phyloP scores from a whole-genome alignment of 2,888 invertebrate genomes.

The Macaria liturata region DNA sequence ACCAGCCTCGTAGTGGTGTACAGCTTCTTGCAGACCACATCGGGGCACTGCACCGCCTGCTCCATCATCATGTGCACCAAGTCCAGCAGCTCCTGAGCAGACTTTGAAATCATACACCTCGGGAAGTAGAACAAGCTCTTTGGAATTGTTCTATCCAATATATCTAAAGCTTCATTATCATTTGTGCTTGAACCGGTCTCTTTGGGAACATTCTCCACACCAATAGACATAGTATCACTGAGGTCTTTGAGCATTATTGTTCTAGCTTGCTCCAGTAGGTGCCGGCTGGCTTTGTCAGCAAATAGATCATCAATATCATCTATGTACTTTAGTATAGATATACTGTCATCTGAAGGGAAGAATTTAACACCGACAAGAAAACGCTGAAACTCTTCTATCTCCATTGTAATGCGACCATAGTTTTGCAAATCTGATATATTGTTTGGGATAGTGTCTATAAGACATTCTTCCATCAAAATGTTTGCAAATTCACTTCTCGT shows the following conservation, averaged over 20 bases:
- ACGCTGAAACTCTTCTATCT: constrained; percentile 86
- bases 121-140: constrained; percentile 77
- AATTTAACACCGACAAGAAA: constrained; percentile 84
- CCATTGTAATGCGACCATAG: constrained; percentile 85
- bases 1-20: constrained; percentile 88
- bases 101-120: constrained; percentile 84
- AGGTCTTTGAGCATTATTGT: constrained; percentile 91
- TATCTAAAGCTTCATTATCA: constrained; percentile 59
- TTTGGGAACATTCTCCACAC: constrained; percentile 70
- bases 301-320: constrained; percentile 89
- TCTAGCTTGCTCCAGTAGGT: constrained; percentile 87
- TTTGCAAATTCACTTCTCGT: constrained; percentile 85
- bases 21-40: constrained; percentile 85
- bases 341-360: constrained; percentile 75
- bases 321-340: constrained; percentile 86
- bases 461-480: constrained; percentile 87
- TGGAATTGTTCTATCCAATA: constrained; percentile 69
- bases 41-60: constrained; percentile 85
- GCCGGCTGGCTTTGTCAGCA: constrained; percentile 89
- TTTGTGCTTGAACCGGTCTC: constrained; percentile 23
- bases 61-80: constrained; percentile 86
- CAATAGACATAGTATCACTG: constrained; percentile 86
- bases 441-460: constrained; percentile 90
- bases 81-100: constrained; percentile 85
- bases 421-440: constrained; percentile 87